A percentile compares a stretch with the other conserved stretches of the same genome.
These are phyloP conservation scores for Leptinotarsa tumamoca DNA, from an alignment of 2,888 invertebrate genomes.

Conservation along the genomic window DNA sequence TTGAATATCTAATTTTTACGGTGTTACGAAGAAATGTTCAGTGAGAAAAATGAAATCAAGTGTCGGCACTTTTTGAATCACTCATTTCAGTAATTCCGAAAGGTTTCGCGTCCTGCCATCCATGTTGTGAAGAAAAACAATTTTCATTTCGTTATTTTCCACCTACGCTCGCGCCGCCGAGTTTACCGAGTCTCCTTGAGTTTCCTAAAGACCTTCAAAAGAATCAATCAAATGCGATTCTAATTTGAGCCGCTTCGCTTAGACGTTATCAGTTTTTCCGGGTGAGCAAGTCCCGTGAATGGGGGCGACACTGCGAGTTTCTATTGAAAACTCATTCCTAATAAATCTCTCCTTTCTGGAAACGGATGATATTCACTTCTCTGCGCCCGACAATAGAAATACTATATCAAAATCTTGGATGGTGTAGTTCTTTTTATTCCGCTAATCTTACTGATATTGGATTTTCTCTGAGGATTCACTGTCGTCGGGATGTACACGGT, in stretches of 20 bases:
- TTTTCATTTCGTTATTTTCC: not conserved
- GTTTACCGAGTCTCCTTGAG: not conserved
- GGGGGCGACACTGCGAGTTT: slow-evolving; percentile 50
- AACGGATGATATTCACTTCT: slow-evolving; percentile 51
- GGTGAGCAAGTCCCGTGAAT: slow-evolving; percentile 50
- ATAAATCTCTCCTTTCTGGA: slow-evolving; percentile 50
- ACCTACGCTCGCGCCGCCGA: slow-evolving; percentile 7
- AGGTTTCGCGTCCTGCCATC: too few species aligned
- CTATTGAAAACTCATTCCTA: slow-evolving; percentile 47
- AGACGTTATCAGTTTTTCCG: slow-evolving; percentile 60
- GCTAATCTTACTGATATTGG: slow-evolving; percentile 26
- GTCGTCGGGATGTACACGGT: not conserved
- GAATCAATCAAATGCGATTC: slow-evolving; percentile 52
- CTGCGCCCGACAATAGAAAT: slow-evolving; percentile 46
- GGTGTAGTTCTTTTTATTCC: slow-evolving; percentile 35
- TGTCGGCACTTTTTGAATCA: too few species aligned
- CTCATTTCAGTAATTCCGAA: too few species aligned
- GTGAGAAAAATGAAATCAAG: too few species aligned
- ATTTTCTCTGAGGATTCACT: slow-evolving; percentile 7
- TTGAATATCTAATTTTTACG: too few species aligned
- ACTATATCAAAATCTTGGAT: slow-evolving; percentile 47
- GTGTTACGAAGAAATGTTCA: too few species aligned
- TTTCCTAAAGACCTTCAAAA: slow-evolving; percentile 38
- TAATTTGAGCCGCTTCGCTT: slow-evolving; percentile 47
- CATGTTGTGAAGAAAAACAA: too few species aligned